phyloP scores from a whole-genome alignment of 1,140 invertebrate species.

The Lepidurus packardi region DNA sequence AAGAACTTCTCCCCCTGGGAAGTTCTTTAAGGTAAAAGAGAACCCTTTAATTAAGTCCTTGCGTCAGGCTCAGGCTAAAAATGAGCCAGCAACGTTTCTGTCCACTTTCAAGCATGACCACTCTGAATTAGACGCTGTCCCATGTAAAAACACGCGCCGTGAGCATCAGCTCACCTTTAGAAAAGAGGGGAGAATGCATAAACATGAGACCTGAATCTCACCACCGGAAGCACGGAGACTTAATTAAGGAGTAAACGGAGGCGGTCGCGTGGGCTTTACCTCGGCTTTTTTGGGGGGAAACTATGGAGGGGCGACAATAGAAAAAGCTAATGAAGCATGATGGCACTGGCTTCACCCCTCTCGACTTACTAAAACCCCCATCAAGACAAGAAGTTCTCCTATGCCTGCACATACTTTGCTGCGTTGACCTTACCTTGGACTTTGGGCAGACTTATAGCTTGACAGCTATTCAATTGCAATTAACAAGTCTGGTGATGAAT shows the following conservation, averaged over 20 bases:
- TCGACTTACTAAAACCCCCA: not conserved
- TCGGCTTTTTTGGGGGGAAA: not conserved
- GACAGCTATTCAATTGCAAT: conserved; percentile 22
- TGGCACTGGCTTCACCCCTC: not conserved
- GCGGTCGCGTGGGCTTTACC: conserved; percentile 13
- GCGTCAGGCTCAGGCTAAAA: not conserved
- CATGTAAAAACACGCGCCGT: conserved; percentile 8
- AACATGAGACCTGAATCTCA: conserved; percentile 19
- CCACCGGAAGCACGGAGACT: conserved; percentile 20
- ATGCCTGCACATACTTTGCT: not conserved
- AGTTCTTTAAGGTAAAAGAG: not conserved
- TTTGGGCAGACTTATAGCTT: not conserved
- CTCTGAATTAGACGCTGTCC: not conserved
- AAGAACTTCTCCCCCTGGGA: not conserved
- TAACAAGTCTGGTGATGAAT: conserved; percentile 4
- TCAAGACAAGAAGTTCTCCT: not conserved
- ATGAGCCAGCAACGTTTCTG: not conserved
- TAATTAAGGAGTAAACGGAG: conserved; percentile 19
- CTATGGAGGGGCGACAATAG: conserved; percentile 1
- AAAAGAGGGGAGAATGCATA: not conserved
- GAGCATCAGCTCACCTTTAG: not conserved
- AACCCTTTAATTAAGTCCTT: conserved; percentile 22
- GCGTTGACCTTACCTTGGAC: not conserved
- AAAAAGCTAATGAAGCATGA: conserved; percentile 20
- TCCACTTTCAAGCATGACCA: not conserved